Percentiles rank a stretch among this genome's conserved stretches.
Evolutionary conservation across 2,797 vertebrate species (phyloP).

Genomic region (Hipposideros larvatus): DNA sequence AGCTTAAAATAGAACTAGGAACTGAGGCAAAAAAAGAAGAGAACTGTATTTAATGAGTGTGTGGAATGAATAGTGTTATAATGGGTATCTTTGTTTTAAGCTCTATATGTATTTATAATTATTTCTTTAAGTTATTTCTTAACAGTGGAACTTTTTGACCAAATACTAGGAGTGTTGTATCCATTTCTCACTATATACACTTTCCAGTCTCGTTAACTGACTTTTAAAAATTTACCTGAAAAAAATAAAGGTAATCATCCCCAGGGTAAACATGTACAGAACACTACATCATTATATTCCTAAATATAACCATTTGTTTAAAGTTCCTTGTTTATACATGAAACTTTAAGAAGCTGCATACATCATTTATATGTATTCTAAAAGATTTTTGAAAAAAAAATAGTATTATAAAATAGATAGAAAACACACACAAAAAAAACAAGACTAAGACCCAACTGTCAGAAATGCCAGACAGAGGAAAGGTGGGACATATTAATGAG

Average conservation of each 20-base stretch:
- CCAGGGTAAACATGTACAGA: background rate
- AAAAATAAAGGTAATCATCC: background rate
- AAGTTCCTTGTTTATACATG: background rate
- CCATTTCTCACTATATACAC: background rate
- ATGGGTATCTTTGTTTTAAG: slow-evolving; percentile 30
- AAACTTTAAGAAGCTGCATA: background rate
- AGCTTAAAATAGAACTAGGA: background rate
- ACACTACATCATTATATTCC: background rate
- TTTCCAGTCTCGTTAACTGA: background rate
- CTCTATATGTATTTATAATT: background rate
- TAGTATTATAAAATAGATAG: background rate
- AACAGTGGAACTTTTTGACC: background rate
- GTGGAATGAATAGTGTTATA: slow-evolving; percentile 18
- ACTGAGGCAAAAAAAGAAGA: background rate
- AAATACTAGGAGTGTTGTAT: background rate
- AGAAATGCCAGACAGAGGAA: background rate
- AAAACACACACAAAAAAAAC: background rate
- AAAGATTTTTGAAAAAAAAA: background rate
- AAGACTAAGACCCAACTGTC: background rate
- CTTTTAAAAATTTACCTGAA: background rate
- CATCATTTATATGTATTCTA: background rate
- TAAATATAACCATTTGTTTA: background rate
- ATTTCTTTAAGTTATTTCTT: background rate
- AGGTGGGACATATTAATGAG: background rate
- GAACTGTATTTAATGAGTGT: background rate